Evolutionary conservation across 2,888 invertebrate genomes (phyloP), one percentile per base, ranked within the genome.

Genomic region (Cistogaster globosa): DNA sequence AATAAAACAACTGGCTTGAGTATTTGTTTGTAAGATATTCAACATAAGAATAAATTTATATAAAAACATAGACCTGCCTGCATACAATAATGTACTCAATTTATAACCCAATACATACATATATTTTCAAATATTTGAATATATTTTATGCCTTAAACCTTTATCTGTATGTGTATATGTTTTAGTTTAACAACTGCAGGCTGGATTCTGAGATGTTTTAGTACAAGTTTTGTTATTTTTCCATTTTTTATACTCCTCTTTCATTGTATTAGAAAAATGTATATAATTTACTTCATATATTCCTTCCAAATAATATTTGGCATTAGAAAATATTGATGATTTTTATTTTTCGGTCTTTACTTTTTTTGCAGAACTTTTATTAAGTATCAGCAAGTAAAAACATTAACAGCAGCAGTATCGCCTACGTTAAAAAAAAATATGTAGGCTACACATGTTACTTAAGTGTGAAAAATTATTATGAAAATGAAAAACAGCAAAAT

Each of bases 31-130:
- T 74, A 84, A 78, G 45, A 60, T 74, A 81, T 85, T 75, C 68
- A 78, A 65, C 77, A 85, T 78, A 51, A 63, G 62, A 81, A 74
- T 74, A 63, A 69, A 74, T 84, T 81, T 77, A 62, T 76, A 62
- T 76, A 12, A 12, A 42, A 12, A 42, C 42, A 58, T 53, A 32
- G 12, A 26, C 45, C 16, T 26, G 18, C 38, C 11, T 78, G 36
- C 26, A 55, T 20, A 38, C 20, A 55, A 1, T 22, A 53, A 38
- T 68, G 9, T 38, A 55, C 42, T 12, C 4, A 12, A 42, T 42
- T 42, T 42, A 42, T 42, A 42, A 42, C 42, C 42, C 42, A 42
- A 12, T 42, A 42, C 12, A 8, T 8, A 42, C 2, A 42, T 4
- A 42, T 42, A 42, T 12, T 9, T 57, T 20, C 38, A n/a, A 65